phyloP scores from a whole-genome alignment of 2,113 vertebrate genomes.

The Cavia porcellus region DNA sequence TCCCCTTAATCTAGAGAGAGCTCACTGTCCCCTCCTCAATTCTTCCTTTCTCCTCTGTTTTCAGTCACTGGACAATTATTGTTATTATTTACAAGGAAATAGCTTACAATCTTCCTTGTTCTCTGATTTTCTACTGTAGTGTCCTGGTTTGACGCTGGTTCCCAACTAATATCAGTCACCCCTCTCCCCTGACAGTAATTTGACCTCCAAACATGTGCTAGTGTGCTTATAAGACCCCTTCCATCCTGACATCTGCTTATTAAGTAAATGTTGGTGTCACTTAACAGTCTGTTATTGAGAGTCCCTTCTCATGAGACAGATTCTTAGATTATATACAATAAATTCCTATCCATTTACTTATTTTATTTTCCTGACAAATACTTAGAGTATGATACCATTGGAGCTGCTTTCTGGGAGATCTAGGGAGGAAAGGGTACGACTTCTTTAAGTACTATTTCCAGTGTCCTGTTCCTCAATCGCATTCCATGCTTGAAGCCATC shows the following conservation, averaged over 20 bases:
- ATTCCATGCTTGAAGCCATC: neutral
- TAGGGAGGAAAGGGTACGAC: too few species aligned
- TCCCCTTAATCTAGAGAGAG: neutral
- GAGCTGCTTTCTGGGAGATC: neutral
- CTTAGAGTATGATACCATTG: neutral
- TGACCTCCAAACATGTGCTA: too few species aligned
- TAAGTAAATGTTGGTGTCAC: neutral
- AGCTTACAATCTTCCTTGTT: neutral
- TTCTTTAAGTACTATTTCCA: neutral
- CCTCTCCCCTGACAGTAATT: neutral
- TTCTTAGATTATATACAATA: neutral
- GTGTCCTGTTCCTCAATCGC: fast-evolving
- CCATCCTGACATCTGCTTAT: neutral
- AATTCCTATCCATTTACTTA: neutral
- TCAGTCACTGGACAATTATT: neutral
- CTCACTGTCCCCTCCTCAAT: too few species aligned
- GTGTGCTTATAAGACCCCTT: neutral
- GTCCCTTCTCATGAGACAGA: neutral
- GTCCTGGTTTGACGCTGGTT: neutral
- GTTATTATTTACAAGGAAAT: neutral
- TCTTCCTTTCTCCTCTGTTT: neutral
- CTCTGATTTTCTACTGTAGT: neutral
- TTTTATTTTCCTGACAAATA: neutral
- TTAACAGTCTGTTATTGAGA: neutral
- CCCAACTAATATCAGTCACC: neutral